These are phyloP conservation scores for Yponomeuta evonymella DNA, from an alignment of 2,888 invertebrate genomes.

Conservation along the genomic window DNA sequence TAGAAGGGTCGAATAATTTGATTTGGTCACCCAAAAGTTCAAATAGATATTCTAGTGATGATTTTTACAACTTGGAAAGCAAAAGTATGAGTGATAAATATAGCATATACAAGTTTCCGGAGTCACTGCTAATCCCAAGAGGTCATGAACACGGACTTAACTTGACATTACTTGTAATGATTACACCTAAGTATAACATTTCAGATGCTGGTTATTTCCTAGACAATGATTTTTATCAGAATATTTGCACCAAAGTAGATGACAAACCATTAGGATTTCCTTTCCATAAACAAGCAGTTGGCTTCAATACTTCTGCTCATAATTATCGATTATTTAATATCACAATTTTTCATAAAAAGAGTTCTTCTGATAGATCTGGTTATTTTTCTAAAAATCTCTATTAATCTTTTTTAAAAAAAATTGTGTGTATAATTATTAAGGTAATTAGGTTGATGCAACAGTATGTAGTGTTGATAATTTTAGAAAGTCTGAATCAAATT, in stretches of 20 bases:
- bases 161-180: conserved; percentile 55
- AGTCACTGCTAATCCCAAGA: conserved; percentile 52
- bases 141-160: conserved; percentile 52
- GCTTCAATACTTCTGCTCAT: conserved; percentile 32
- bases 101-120: conserved; percentile 55
- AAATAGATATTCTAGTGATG: conserved; percentile 39
- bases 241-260: conserved; percentile 38
- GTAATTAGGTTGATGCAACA: not conserved
- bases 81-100: conserved; percentile 32
- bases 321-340: conserved; percentile 61
- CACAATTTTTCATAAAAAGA: conserved; percentile 47
- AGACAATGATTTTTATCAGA: conserved; percentile 26
- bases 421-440: not conserved
- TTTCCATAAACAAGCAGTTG: conserved; percentile 47
- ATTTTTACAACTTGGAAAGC: conserved; percentile 32
- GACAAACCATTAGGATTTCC: conserved; percentile 60
- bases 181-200: conserved; percentile 39
- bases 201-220: conserved; percentile 28
- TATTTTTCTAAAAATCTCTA: conserved; percentile 49
- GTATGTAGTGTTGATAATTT: not conserved
- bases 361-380: conserved; percentile 30
- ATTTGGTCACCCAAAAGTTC: conserved; percentile 48
- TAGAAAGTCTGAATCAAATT: not conserved
- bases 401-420: conserved; percentile 22
- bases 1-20: conserved; percentile 45